Evolutionary conservation across 2,113 vertebrate genomes (phyloP).

Genomic region (Rhadina sibilatrix): DNA sequence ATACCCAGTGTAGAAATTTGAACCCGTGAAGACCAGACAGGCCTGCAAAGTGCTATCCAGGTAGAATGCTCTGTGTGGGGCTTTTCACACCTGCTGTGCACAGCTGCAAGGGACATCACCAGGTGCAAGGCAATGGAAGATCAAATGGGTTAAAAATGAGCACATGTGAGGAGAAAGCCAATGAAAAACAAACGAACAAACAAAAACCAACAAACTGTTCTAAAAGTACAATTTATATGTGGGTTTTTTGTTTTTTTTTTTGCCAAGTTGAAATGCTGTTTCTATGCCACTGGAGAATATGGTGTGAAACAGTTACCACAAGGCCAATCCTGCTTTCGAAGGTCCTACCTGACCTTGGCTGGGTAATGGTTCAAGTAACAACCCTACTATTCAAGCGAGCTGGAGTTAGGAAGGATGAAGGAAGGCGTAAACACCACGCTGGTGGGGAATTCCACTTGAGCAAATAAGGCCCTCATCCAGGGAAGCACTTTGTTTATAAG

Average conservation of each 20-base stretch:
- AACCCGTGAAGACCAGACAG: background rate
- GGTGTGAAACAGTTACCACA: constrained; percentile 54
- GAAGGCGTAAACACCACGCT: constrained; percentile 30
- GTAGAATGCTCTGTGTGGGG: background rate
- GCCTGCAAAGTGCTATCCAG: background rate
- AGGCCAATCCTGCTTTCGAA: constrained; percentile 32
- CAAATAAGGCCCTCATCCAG: constrained; percentile 61
- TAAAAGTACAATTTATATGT: background rate
- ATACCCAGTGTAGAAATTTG: background rate
- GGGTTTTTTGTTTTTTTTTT: too few species aligned
- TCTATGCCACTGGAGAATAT: constrained; percentile 33
- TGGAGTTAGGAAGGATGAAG: constrained; percentile 64
- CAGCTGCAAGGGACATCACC: background rate
- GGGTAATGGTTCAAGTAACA: constrained; percentile 65
- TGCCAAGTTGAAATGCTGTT: constrained; percentile 23
- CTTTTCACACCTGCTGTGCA: background rate
- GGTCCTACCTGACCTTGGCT: constrained; percentile 51
- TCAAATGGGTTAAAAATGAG: background rate
- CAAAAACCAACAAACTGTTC: background rate
- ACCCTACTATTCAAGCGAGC: constrained; percentile 61
- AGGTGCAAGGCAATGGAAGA: constrained; percentile 17
- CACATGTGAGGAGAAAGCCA: background rate
- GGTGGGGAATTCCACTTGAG: constrained; percentile 62
- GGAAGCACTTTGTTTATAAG: constrained; percentile 53
- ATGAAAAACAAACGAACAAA: background rate